Evolutionary conservation across 1,140 invertebrate genomes (phyloP).

Genomic region (Mya arenaria): DNA sequence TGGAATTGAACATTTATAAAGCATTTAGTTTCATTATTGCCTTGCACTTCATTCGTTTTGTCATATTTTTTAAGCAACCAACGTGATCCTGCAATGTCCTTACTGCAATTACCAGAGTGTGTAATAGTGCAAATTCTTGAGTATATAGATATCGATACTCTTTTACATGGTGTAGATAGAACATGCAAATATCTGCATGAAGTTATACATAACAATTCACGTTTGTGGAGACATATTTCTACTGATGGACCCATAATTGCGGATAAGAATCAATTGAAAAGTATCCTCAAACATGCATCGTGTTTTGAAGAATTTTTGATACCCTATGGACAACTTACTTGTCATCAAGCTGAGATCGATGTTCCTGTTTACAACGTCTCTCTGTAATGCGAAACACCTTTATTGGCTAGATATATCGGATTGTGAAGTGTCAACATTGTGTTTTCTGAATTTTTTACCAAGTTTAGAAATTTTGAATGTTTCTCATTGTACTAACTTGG

Average conservation of each 20-base stretch:
- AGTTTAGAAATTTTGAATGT: constrained; percentile 25
- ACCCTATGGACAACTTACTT: constrained; percentile 5
- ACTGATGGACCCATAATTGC: background rate
- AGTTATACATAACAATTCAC: constrained; percentile 9
- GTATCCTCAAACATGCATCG: constrained; percentile 7
- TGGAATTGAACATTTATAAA: too few species aligned
- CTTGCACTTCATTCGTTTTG: too few species aligned
- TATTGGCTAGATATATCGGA: constrained; percentile 11
- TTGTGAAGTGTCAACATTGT: constrained; percentile 22
- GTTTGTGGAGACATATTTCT: constrained; percentile 38
- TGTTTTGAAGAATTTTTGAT: constrained; percentile 25
- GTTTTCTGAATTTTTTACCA: background rate
- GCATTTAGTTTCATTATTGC: too few species aligned
- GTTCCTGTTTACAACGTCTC: background rate
- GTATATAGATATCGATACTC: too few species aligned
- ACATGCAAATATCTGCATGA: constrained; percentile 12
- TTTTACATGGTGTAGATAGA: background rate
- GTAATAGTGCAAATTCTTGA: too few species aligned
- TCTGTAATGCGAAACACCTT: background rate
- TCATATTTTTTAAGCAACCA: too few species aligned
- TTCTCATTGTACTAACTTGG: constrained; percentile 11
- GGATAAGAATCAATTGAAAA: background rate
- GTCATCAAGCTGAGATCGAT: constrained; percentile 18
- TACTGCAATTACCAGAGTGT: too few species aligned
- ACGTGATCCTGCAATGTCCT: too few species aligned